phyloP scores from a whole-genome alignment of 2,113 vertebrate genomes.

The Himantopus leucocephalus region DNA sequence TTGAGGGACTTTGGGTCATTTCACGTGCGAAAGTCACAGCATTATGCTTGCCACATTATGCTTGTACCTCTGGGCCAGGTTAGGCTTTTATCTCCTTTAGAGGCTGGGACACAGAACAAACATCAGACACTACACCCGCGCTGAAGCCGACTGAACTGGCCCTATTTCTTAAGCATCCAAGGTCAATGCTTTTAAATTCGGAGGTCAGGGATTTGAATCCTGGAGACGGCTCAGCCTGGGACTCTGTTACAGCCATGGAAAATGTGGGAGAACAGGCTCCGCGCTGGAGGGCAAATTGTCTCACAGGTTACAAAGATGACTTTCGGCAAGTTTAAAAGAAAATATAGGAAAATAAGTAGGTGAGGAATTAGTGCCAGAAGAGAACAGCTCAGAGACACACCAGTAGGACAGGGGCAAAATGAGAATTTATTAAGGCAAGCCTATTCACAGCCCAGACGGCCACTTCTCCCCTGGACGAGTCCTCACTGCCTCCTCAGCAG shows the following conservation, averaged over 20 bases:
- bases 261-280: background rate
- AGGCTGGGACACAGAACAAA: background rate
- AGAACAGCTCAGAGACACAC: background rate
- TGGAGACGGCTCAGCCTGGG: background rate
- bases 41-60: background rate
- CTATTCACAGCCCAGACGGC: too few species aligned
- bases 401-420: background rate
- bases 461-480: background rate
- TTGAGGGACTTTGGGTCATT: background rate
- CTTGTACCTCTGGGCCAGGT: background rate
- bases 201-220: background rate
- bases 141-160: background rate
- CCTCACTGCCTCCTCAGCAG: background rate
- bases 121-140: background rate
- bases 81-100: background rate
- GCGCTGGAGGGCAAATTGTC: background rate
- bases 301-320: background rate
- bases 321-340: background rate
- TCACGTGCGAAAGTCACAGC: background rate
- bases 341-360: background rate
- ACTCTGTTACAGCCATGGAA: background rate
- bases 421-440: background rate
- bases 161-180: background rate
- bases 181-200: background rate
- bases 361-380: background rate